Conservation (phyloP, 2,888 invertebrate genomes). For the Eupelmus urozonus region DNA sequence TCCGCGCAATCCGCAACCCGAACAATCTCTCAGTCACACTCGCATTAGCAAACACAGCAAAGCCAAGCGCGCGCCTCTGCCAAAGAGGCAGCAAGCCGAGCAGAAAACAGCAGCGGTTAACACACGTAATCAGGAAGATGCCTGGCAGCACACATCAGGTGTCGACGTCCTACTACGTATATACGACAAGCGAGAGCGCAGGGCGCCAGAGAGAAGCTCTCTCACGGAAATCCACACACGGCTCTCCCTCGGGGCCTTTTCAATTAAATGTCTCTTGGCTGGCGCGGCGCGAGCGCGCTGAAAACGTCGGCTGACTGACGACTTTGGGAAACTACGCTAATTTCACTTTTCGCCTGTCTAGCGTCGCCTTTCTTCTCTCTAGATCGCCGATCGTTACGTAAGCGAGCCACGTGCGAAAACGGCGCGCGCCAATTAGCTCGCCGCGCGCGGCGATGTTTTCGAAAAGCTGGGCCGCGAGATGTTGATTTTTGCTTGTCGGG, state of each 20-base stretch:
- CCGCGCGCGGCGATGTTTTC: background rate
- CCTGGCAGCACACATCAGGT: conserved; percentile 4
- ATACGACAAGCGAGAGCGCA: too few species aligned
- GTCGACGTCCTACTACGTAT: background rate
- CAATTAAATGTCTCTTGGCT: conserved; percentile 19
- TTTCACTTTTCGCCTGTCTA: conserved; percentile 45
- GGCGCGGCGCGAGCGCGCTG: background rate
- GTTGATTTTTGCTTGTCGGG: background rate
- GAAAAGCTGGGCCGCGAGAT: background rate
- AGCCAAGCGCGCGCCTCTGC: too few species aligned
- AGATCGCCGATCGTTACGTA: conserved; percentile 16
- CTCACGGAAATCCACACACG: conserved; percentile 17
- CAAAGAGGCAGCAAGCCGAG: too few species aligned
- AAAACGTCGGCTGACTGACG: conserved; percentile 30
- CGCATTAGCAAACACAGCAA: too few species aligned
- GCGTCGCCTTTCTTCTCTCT: conserved; percentile 33
- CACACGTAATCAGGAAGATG: conserved; percentile 15
- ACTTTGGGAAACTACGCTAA: conserved; percentile 29
- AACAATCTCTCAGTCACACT: too few species aligned
- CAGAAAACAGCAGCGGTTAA: too few species aligned
- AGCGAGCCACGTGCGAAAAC: background rate
- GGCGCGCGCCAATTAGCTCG: conserved; percentile 2
- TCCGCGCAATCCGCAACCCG: too few species aligned
- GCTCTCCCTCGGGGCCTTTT: too few species aligned
- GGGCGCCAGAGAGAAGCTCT: too few species aligned